A percentile compares a stretch with the other conserved stretches of the same genome.
These are phyloP conservation scores for Lasioglossum zephyrum DNA, from an alignment of 2,888 invertebrate species.

Conservation along the genomic window DNA sequence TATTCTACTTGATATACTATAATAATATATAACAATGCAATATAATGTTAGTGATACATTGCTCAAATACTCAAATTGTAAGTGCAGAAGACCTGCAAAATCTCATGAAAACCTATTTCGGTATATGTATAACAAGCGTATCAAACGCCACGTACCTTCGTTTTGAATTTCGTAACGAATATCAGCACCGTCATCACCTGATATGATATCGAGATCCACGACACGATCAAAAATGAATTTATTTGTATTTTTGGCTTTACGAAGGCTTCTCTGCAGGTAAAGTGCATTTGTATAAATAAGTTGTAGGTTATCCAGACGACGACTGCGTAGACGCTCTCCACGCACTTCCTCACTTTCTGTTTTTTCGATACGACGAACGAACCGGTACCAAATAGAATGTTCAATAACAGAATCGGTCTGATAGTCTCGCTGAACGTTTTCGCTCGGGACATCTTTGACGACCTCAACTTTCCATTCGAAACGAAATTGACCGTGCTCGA, in stretches of 20 bases:
- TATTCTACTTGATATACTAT: too few species aligned
- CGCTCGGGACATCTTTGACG: neutral
- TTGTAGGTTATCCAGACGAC: neutral
- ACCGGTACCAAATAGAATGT: neutral
- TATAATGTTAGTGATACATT: too few species aligned
- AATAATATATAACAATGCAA: too few species aligned
- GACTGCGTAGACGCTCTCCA: neutral
- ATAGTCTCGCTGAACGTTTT: neutral
- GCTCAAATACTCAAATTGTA: too few species aligned
- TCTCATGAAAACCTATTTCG: too few species aligned
- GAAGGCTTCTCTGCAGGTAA: accelerated
- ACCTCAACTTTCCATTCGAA: neutral
- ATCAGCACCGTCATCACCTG: neutral
- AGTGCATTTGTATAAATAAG: accelerated
- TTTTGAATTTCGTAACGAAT: neutral
- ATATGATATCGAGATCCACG: accelerated
- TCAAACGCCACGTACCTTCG: neutral
- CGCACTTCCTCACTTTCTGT: neutral
- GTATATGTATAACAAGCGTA: too few species aligned
- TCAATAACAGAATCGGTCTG: neutral
- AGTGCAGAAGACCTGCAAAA: too few species aligned
- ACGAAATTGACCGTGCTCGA: neutral
- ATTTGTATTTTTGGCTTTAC: accelerated
- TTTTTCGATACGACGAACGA: neutral
- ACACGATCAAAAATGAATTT: accelerated